Evolutionary conservation across 2,797 vertebrate genomes (phyloP).

Genomic region (Megaceryle alcyon): DNA sequence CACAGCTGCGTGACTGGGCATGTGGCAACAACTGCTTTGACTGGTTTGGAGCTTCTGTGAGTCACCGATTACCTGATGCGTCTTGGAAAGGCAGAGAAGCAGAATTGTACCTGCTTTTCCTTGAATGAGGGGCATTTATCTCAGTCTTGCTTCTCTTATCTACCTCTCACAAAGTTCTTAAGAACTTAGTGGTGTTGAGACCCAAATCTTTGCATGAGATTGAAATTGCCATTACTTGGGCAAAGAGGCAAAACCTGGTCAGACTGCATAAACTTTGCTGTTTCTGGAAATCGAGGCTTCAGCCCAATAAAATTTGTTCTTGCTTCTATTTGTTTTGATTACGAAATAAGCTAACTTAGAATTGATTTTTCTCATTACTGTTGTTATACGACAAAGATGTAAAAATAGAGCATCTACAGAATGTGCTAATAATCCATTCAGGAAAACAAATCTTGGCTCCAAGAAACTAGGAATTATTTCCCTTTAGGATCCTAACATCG

Average conservation of each 20-base stretch:
- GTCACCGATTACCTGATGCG: not conserved
- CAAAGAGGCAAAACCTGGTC: not conserved
- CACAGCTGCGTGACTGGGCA: too few relatives aligned
- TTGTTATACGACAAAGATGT: not conserved
- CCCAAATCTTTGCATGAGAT: not conserved
- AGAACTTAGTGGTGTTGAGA: not conserved
- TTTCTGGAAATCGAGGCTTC: slow-evolving; percentile 8
- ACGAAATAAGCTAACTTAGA: not conserved
- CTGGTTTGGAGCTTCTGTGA: too few relatives aligned
- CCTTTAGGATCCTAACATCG: not conserved
- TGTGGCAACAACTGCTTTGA: accelerated
- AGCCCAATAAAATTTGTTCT: not conserved
- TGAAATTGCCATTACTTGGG: not conserved
- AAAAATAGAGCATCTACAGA: slow-evolving; percentile 10
- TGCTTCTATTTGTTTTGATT: slow-evolving; percentile 3
- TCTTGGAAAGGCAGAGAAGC: not conserved
- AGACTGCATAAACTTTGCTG: not conserved
- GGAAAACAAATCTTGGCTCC: not conserved
- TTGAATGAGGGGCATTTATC: not conserved
- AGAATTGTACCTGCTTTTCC: not conserved
- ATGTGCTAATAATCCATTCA: not conserved
- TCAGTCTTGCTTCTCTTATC: not conserved
- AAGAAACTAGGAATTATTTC: not conserved
- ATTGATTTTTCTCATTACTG: not conserved
- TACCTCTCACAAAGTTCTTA: not conserved